phyloP scores from a whole-genome alignment of 1,140 invertebrate species.

The Drosophila kepulauana region DNA sequence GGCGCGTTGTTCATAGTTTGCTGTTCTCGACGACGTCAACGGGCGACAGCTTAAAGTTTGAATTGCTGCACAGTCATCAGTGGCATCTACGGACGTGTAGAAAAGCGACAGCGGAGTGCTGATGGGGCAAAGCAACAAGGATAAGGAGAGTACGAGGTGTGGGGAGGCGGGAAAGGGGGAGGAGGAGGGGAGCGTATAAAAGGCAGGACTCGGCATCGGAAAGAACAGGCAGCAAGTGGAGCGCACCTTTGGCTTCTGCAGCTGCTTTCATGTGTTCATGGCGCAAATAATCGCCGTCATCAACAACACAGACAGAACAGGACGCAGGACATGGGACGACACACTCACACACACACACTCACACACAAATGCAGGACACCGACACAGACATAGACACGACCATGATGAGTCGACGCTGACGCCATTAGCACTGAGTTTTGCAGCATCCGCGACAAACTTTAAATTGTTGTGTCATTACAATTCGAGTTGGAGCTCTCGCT shows the following conservation, averaged over 20 bases:
- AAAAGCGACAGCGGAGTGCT: too few relatives aligned
- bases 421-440: conserved; percentile 81
- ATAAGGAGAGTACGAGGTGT: background rate
- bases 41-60: conserved; percentile 72
- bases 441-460: conserved; percentile 82
- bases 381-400: conserved; percentile 16
- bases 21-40: conserved; percentile 62
- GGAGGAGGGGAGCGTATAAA: background rate
- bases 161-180: too few relatives aligned
- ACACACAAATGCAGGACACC: conserved; percentile 1
- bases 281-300: conserved; percentile 79
- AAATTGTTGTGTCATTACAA: conserved; percentile 82
- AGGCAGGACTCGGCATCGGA: conserved; percentile 21
- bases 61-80: conserved; percentile 69
- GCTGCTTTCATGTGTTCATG: conserved; percentile 78
- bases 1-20: conserved; percentile 41
- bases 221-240: conserved; percentile 62
- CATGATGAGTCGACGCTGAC: conserved; percentile 78
- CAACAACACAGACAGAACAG: conserved; percentile 62
- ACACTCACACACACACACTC: conserved; percentile 20
- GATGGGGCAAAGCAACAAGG: too few relatives aligned
- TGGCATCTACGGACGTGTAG: too few relatives aligned
- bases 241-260: conserved; percentile 73
- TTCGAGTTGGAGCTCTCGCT: conserved; percentile 56
- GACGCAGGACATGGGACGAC: conserved; percentile 35